Base-by-base conservation (phyloP, 2,797 vertebrate species). In the Gadopsis marmoratus region DNA sequence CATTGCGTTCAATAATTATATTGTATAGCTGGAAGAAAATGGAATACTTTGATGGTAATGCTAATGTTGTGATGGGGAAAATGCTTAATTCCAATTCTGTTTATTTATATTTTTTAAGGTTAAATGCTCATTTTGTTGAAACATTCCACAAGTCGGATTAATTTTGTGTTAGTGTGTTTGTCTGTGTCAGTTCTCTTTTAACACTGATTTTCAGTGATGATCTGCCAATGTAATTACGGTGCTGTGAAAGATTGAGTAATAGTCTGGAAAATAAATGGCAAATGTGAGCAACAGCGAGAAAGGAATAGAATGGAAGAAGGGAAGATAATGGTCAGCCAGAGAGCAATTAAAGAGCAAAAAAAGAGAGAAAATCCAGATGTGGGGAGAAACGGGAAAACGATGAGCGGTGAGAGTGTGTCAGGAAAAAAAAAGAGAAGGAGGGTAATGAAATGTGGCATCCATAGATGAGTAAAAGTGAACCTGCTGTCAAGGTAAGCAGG, bases 361-460 rank as follows among this genome's bases (percentile, higher is more conserved):
- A 41, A 66, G 63, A 45, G 47, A 60, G 23, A 43, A 14, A 41
- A 76, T 79, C 53, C 60, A 67, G 53, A 71, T 81, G 48, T 79
- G 53, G 16, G 17, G 23, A 74, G 45, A 82, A 71, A 85, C 5
- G 21, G 48, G 48, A 78, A 71, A 39, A 51, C n/a, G 60, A 78
- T 67, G 43, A 53, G 47, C 78, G 47, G 17, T 54, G 70, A 70
- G 61, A 67, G 23, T 48, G 56, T 76, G 81, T 81, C 78, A 79
- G 72, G n/a, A n/a, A 72, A 62, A 82, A 70, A 81, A 76, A 43
- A 39, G 51, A 78, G 62, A 77, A 10, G 2, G 64, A 71, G 76
- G 51, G 51, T 83, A 87, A 90, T 88, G 63, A 82, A 86, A 78
- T 88, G 84, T 84, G 86, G 51, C 82, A 85, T 82, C 35, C 33